Percentiles rank a stretch among this genome's conserved stretches.
phyloP scores from a whole-genome alignment of 2,888 invertebrate species.

The Ellobium chinense region DNA sequence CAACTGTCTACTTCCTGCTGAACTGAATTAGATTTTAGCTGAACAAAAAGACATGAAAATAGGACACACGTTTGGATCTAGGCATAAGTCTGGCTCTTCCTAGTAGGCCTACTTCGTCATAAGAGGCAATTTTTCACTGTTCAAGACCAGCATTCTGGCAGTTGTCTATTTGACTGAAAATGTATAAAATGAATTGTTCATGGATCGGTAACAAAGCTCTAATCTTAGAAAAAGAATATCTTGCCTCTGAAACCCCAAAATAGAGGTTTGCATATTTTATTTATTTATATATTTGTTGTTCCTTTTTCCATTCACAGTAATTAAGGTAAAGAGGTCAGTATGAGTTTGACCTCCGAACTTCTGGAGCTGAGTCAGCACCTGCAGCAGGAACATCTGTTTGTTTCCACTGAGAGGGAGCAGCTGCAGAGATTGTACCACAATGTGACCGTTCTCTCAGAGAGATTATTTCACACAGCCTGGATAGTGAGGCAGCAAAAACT shows the following conservation, averaged over 20 bases:
- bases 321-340: slow-evolving; percentile 36
- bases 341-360: slow-evolving; percentile 77
- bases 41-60: too few species aligned
- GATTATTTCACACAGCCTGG: slow-evolving; percentile 89
- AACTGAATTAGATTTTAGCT: too few species aligned
- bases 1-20: too few species aligned
- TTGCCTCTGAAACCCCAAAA: not conserved
- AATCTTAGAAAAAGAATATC: too few species aligned
- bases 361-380: slow-evolving; percentile 85
- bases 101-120: too few species aligned
- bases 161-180: too few species aligned
- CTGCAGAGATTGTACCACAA: slow-evolving; percentile 78
- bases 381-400: slow-evolving; percentile 91
- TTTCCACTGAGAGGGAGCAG: slow-evolving; percentile 90
- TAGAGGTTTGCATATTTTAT: not conserved
- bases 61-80: too few species aligned
- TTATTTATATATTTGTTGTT: not conserved
- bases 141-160: too few species aligned
- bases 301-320: not conserved
- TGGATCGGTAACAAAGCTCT: too few species aligned
- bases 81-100: too few species aligned
- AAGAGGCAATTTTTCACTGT: too few species aligned
- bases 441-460: slow-evolving; percentile 81
- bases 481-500: slow-evolving; percentile 88
- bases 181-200: too few species aligned